These are phyloP conservation scores for Cinclus mexicanus DNA, from an alignment of 2,113 vertebrate genomes.

Conservation along the genomic window DNA sequence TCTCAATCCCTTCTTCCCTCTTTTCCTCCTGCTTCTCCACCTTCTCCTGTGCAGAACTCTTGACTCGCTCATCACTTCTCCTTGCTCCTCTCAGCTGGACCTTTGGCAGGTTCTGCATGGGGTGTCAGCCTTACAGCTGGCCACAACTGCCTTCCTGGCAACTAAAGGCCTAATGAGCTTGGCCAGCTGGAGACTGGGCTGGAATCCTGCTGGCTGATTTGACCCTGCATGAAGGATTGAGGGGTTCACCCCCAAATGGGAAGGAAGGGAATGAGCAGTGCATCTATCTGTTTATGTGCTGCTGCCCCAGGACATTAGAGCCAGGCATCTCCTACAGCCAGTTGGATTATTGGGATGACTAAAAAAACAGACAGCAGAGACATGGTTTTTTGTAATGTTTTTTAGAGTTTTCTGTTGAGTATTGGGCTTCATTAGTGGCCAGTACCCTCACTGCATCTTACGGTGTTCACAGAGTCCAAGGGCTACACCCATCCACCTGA, in stretches of 20 bases:
- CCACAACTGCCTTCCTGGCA: conserved; percentile 35
- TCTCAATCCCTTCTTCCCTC: not conserved
- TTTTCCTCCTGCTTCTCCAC: not conserved
- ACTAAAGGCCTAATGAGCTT: not conserved
- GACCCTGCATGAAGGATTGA: not conserved
- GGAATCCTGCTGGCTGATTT: not conserved
- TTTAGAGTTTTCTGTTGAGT: not conserved
- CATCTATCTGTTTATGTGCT: not conserved
- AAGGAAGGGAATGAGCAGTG: not conserved
- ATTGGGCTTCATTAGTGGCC: not conserved
- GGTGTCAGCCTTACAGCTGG: conserved; percentile 25
- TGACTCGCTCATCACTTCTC: not conserved
- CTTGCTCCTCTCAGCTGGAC: not conserved
- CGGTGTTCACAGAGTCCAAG: not conserved
- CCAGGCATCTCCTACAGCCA: not conserved
- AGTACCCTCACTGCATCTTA: not conserved
- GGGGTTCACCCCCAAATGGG: not conserved
- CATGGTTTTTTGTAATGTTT: not conserved
- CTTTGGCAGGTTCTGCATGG: not conserved
- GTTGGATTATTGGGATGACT: not conserved
- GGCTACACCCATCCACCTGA: not conserved
- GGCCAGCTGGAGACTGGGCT: not conserved
- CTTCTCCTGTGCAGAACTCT: not conserved
- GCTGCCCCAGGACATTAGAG: not conserved
- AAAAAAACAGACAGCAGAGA: not conserved